Evolutionary conservation across 2,113 vertebrate genomes (phyloP), one percentile per base, ranked within the genome.

Genomic region (Telmatochromis bifrenatus): DNA sequence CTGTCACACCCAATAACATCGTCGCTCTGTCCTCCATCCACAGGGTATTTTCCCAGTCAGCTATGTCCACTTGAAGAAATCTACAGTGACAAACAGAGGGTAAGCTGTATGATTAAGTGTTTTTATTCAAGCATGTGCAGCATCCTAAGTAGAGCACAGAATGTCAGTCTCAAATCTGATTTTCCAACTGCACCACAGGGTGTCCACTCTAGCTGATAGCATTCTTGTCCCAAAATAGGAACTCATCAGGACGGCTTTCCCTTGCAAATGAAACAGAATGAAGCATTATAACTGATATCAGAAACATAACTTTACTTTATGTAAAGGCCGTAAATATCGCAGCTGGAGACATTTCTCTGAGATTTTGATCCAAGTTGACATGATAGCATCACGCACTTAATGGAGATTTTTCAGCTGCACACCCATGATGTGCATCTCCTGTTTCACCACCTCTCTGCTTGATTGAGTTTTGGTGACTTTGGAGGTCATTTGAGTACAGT

Each of bases 61-160:
- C 95, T 97, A 97, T 92, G 94, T 97, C 83, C 96, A 96, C 93
- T 93, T 97, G 91, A 97, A 96, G 95, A 97, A 97, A 94, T 96
- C 96, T 62, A 96, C 96, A 81, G 96, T 97, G 89, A 96, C 95
- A 94, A 97, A 97, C 95, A 96, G 96, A 94, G 96, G 96, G 96
- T 97, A 87, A 96, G 96, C 92, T 84, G 51, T 35, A 47, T 83
- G 39, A 68, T 70, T 5, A 70, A 53, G 54, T 77, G 21, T 70
- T 88, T 62, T 83, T 37, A 73, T 84, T 87, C 58, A 28, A 83
- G 33, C 33, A 17, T 80, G 54, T 37, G 9, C 23, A 47, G 17
- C 13, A 33, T 87, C 58, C 51, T 55, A 60, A 86, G 39, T 54
- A 82, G 28, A 37, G 37, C 37, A 83, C 21, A 49, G 42, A 37